A percentile compares a stretch with the other conserved stretches of the same genome.
Conservation (phyloP, 2,797 vertebrate genomes). For the Heterohyrax brucei region DNA sequence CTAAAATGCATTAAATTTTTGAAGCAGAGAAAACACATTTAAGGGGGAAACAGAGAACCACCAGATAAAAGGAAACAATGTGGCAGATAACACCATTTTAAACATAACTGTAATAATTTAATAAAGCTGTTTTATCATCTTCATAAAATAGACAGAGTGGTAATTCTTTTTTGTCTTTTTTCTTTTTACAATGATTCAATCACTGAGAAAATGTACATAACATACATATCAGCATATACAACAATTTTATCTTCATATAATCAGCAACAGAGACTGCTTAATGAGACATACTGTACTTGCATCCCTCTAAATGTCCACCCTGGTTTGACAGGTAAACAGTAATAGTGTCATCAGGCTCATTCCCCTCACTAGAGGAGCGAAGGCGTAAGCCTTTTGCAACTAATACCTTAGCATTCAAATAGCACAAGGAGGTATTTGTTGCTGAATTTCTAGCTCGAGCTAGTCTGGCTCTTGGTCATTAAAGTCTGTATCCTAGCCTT, state of each 20-base stretch:
- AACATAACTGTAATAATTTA: slow-evolving; percentile 93
- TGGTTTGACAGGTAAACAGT: slow-evolving; percentile 82
- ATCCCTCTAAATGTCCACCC: slow-evolving; percentile 86
- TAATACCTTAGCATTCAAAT: slow-evolving; percentile 78
- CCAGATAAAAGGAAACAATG: slow-evolving; percentile 89
- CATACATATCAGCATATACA: slow-evolving; percentile 93
- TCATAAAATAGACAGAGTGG: slow-evolving; percentile 93
- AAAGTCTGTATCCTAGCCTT: slow-evolving; percentile 80
- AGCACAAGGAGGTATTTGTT: slow-evolving; percentile 79
- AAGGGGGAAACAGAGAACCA: slow-evolving; percentile 91
- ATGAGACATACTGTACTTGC: slow-evolving; percentile 86
- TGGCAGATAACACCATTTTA: slow-evolving; percentile 91
- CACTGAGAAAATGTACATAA: slow-evolving; percentile 93
- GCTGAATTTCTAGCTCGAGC: slow-evolving; percentile 83
- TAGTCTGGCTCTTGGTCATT: slow-evolving; percentile 82
- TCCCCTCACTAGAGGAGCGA: slow-evolving; percentile 77
- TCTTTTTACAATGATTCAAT: slow-evolving; percentile 92
- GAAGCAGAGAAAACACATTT: slow-evolving; percentile 92
- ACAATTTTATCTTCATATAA: slow-evolving; percentile 91
- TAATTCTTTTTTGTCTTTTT: slow-evolving; percentile 88
- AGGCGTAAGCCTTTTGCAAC: slow-evolving; percentile 82
- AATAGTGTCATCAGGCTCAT: slow-evolving; percentile 76
- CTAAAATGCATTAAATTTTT: slow-evolving; percentile 92
- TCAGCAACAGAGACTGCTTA: slow-evolving; percentile 90
- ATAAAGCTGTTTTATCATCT: slow-evolving; percentile 93